Base-by-base conservation (phyloP, 2,888 invertebrate genomes). In the Ectemnius lituratus region DNA sequence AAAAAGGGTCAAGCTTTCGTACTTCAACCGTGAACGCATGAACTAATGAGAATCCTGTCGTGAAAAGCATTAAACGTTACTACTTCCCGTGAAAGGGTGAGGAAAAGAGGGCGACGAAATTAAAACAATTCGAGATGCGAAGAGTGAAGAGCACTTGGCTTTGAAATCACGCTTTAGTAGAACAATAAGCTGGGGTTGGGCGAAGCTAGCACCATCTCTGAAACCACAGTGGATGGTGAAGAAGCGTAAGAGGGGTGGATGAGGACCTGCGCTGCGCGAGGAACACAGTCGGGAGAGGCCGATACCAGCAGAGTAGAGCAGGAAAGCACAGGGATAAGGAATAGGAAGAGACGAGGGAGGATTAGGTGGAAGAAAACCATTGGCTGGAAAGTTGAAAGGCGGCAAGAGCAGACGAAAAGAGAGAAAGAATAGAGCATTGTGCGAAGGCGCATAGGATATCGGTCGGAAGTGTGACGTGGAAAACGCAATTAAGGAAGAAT, bases 401-500 rank as follows among this genome's bases (percentile, higher is more conserved):
- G 49, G 49, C 18, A 28, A 60, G 20, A 16, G n/a, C 20, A 28
- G 68, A 49, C 47, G 64, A 60, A 8, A 20, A n/a, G 46, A n/a
- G 45, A 70, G 49, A 27, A 60, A 46, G 47, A 37, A 58, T 46
- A 23, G 52, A 47, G 62, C 49, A 20, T 46, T 47, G 23, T 62
- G 47, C 4, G 14, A 49, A 62, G 20, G 62, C 23, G 62, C 52
- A 49, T n/a, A 4, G 52, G 52, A 52, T 52, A 52, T 52, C n/a
- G 52, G 14, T 52, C 8, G 58, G 66, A 71, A 71, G 62, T 67
- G 72, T 46, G 60, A 37, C 60, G 67, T 52, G 67, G 72, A 72
- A 72, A 67, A 72, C 63, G 72, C 72, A 72, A 72, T 72, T 72
- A 72, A 72, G 72, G 67, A 59, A 59, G 72, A 58, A 59, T 67